Conservation (phyloP, 2,888 invertebrate genomes). For the Kryphioiulus occultus region DNA sequence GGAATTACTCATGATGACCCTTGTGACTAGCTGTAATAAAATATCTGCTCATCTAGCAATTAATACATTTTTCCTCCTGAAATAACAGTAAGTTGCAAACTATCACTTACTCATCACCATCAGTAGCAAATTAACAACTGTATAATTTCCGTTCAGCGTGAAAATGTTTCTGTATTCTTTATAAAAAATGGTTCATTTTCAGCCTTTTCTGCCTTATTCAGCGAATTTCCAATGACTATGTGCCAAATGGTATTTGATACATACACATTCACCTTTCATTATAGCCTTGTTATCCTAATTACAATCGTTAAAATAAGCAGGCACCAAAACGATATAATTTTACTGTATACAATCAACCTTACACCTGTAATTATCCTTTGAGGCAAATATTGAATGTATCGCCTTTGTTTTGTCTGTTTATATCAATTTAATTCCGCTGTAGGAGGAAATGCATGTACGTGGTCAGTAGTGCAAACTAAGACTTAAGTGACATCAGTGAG, state of each 20-base stretch:
- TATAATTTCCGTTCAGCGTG: background rate
- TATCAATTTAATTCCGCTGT: background rate
- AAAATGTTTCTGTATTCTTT: background rate
- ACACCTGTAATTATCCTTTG: background rate
- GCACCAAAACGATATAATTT: conserved; percentile 18
- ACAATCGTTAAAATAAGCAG: conserved; percentile 26
- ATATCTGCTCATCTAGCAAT: background rate
- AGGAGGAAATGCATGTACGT: background rate
- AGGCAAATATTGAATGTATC: background rate
- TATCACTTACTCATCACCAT: background rate
- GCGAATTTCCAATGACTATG: background rate
- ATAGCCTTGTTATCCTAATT: background rate
- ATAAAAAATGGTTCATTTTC: background rate
- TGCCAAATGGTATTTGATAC: background rate
- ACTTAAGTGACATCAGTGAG: background rate
- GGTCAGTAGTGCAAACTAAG: background rate
- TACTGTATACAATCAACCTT: background rate
- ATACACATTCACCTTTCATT: background rate
- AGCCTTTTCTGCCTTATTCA: background rate
- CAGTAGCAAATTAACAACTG: background rate
- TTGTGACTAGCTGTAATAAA: too few species aligned
- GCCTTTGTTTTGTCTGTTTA: background rate
- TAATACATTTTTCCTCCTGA: background rate
- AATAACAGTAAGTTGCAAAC: background rate
- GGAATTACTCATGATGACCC: too few species aligned